Conservation (phyloP, 2,888 invertebrate species). For the Agrilus biguttatus region DNA sequence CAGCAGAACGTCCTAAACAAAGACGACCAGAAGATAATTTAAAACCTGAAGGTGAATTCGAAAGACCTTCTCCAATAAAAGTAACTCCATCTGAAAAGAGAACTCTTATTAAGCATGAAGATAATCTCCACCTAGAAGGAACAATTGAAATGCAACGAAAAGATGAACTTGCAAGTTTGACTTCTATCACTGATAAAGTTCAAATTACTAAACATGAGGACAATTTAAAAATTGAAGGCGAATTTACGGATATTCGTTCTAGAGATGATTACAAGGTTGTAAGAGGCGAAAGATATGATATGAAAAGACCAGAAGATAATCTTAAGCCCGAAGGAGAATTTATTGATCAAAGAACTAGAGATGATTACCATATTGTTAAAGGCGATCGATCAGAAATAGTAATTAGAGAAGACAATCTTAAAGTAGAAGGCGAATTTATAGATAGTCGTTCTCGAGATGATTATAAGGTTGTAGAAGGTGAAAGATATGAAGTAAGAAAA, state of each 20-base stretch:
- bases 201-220: constrained; percentile 42
- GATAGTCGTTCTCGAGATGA: constrained; percentile 38
- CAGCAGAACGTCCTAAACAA: constrained; percentile 39
- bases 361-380: constrained; percentile 38
- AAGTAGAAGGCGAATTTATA: constrained; percentile 50
- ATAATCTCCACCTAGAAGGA: constrained; percentile 41
- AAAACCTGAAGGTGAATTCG: constrained; percentile 38
- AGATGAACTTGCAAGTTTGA: constrained; percentile 32
- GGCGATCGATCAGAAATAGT: constrained; percentile 48
- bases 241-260: constrained; percentile 34
- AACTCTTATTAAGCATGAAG: constrained; percentile 33
- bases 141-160: constrained; percentile 33
- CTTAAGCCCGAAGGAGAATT: constrained; percentile 35
- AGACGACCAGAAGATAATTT: constrained; percentile 38
- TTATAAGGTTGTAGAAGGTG: constrained; percentile 39
- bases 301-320: constrained; percentile 37
- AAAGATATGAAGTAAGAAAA: constrained; percentile 40
- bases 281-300: constrained; percentile 45
- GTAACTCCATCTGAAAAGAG: constrained; percentile 43
- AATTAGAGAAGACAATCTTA: constrained; percentile 50
- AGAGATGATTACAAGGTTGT: constrained; percentile 40
- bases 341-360: constrained; percentile 34
- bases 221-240: constrained; percentile 39
- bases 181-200: constrained; percentile 34
- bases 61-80: constrained; percentile 26